These are phyloP conservation scores for Sapayoa aenigma DNA, from an alignment of 2,113 vertebrate species.

Conservation along the genomic window DNA sequence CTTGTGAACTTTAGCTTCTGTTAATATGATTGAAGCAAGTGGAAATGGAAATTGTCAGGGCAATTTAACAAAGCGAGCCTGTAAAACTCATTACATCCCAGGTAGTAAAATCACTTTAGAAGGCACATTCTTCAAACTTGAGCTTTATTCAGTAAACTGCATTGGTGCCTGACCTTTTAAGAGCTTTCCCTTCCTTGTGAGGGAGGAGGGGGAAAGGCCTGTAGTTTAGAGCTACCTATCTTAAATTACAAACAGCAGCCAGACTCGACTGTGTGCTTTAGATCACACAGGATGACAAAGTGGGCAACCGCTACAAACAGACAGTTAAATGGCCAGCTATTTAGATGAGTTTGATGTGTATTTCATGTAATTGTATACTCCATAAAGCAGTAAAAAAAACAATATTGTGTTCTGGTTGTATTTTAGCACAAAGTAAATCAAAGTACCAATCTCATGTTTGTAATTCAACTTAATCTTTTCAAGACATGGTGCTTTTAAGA, in stretches of 20 bases:
- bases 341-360: slow-evolving; percentile 60
- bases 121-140: slow-evolving; percentile 75
- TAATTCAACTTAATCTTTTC: slow-evolving; percentile 45
- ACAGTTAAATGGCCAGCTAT: slow-evolving; percentile 63
- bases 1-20: slow-evolving; percentile 78
- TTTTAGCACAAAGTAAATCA: slow-evolving; percentile 52
- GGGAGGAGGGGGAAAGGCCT: slow-evolving; percentile 45
- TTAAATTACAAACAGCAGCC: slow-evolving; percentile 73
- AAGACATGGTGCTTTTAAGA: not conserved
- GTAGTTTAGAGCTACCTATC: slow-evolving; percentile 61
- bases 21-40: slow-evolving; percentile 78
- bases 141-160: slow-evolving; percentile 76
- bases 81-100: slow-evolving; percentile 74
- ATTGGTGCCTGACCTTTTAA: slow-evolving; percentile 73
- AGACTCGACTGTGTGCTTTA: slow-evolving; percentile 56
- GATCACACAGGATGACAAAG: slow-evolving; percentile 46
- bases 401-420: slow-evolving; percentile 13
- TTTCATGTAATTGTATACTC: slow-evolving; percentile 61
- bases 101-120: slow-evolving; percentile 75
- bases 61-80: slow-evolving; percentile 76
- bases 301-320: slow-evolving; percentile 23
- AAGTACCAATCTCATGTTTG: slow-evolving; percentile 19
- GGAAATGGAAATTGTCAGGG: slow-evolving; percentile 80
- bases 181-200: slow-evolving; percentile 48
- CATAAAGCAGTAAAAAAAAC: slow-evolving; percentile 52